Percentiles rank a stretch among this genome's conserved stretches.
These are phyloP conservation scores for Epiperipatus broadwayi DNA, from an alignment of 2,888 invertebrate genomes.

Conservation along the genomic window DNA sequence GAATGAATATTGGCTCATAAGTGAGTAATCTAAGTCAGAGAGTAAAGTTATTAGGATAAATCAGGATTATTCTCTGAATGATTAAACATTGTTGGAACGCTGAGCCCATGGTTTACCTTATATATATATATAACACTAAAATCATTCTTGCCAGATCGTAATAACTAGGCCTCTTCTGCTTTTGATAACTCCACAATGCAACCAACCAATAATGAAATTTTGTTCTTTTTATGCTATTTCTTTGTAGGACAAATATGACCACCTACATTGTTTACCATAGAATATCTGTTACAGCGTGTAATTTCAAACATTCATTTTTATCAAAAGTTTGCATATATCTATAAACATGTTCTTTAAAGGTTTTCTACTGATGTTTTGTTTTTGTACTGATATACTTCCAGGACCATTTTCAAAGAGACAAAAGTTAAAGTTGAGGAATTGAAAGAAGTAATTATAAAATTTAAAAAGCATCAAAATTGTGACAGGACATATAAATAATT, in stretches of 20 bases:
- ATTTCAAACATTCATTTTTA: conserved; percentile 86
- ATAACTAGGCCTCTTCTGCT: conserved; percentile 70
- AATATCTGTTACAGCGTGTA: conserved; percentile 82
- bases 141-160: conserved; percentile 89
- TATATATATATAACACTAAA: conserved; percentile 99
- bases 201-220: conserved; percentile 84
- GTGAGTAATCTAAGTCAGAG: too few species aligned
- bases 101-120: too few species aligned
- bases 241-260: conserved; percentile 88
- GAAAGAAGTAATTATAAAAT: too few species aligned
- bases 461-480: too few species aligned
- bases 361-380: conserved; percentile 54
- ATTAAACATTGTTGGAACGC: too few species aligned
- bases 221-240: conserved; percentile 84
- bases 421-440: too few species aligned
- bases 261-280: conserved; percentile 79
- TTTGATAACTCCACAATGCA: conserved; percentile 91
- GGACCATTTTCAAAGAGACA: too few species aligned
- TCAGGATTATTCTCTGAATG: too few species aligned
- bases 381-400: conserved; percentile 35
- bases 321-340: conserved; percentile 88
- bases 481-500: too few species aligned
- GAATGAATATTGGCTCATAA: too few species aligned
- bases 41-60: too few species aligned
- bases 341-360: conserved; percentile 75